Conservation (phyloP, 92 coral and sea anemone genomes). For the Blastomussa wellsi region DNA sequence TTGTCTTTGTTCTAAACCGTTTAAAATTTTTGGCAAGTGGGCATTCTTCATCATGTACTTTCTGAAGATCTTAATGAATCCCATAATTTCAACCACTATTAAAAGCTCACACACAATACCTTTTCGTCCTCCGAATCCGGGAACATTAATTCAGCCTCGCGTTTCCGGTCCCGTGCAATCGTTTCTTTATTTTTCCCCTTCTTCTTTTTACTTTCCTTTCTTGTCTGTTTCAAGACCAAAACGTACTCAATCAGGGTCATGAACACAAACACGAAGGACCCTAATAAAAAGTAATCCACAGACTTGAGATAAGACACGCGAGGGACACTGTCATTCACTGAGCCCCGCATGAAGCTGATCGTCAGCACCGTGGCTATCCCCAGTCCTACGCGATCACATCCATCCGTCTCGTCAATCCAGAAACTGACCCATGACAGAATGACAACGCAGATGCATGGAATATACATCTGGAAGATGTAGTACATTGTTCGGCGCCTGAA, state of each 20-base stretch:
- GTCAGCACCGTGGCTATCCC: conserved; percentile 91
- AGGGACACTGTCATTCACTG: conserved; percentile 92
- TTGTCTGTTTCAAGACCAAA: conserved; percentile 70
- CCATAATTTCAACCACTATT: no score
- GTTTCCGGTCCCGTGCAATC: conserved; percentile 15
- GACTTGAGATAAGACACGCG: conserved; percentile 95
- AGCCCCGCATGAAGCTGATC: conserved; percentile 93
- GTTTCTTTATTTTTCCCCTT: conserved; percentile 57
- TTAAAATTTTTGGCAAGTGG: no score
- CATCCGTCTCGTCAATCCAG: conserved; percentile 88
- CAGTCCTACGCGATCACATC: conserved; percentile 88
- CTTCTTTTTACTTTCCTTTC: conserved; percentile 56
- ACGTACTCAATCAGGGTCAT: conserved; percentile 94
- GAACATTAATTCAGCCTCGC: conserved; percentile 3
- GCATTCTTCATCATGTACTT: no score
- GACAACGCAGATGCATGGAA: conserved; percentile 87
- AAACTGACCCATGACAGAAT: conserved; percentile 88
- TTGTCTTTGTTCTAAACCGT: no score
- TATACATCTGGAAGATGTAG: conserved; percentile 83
- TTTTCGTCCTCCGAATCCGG: conserved; percentile 26
- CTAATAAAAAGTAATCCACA: conserved; percentile 87
- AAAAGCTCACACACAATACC: not conserved
- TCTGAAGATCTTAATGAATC: no score
- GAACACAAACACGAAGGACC: conserved; percentile 89
- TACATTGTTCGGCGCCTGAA: conserved; percentile 87